Base-by-base conservation (phyloP, 2,113 vertebrate species). In the Dasypus novemcinctus region DNA sequence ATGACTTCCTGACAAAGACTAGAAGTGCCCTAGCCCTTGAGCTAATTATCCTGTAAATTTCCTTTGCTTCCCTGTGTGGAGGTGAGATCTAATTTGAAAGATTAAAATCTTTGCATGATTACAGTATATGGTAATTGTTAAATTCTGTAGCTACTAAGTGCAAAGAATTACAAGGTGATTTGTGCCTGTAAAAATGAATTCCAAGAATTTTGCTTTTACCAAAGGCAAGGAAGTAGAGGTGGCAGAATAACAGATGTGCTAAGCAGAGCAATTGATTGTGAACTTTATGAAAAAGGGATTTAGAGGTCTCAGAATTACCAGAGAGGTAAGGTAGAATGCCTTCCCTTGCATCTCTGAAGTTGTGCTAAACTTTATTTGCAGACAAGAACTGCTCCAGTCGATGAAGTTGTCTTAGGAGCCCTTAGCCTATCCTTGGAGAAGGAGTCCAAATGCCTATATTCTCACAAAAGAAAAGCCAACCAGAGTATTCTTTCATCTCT, bases 21-120 rank as follows among this genome's bases (percentile, higher is more conserved):
- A 38, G 75, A 93, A 94, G 52, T 84, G 86, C 89, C 61, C 10
- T 41, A 38, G 82, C 61, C 72, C 46, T 13, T 57, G 83, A 94
- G 68, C 84, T 96, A 90, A 96, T 87, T 95, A 93, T 71, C 92
- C 87, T 69, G n/a, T 85, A 95, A 92, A 72, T 93, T 84, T 90
- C 85, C 80, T 96, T 90, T 72, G 90, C 93, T 96, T 94, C 88
- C 85, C 68, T 68, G 61, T 75, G 90, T 87, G 31, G 83, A 97
- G 52, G 93, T 96, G 92, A 95, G 64, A 82, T 94, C 96, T 95
- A 96, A 94, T 97, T 97, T 95, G 93, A 94, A 97, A 96, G 93
- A 97, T 97, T 95, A 96, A 97, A 96, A 97, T 96, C 95, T 97
- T 91, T 96, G 90, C 85, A 25, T 87, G 80, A 96, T 97, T 95